Conservation (phyloP, 2,888 invertebrate genomes). For the Cheilosia grossa region DNA sequence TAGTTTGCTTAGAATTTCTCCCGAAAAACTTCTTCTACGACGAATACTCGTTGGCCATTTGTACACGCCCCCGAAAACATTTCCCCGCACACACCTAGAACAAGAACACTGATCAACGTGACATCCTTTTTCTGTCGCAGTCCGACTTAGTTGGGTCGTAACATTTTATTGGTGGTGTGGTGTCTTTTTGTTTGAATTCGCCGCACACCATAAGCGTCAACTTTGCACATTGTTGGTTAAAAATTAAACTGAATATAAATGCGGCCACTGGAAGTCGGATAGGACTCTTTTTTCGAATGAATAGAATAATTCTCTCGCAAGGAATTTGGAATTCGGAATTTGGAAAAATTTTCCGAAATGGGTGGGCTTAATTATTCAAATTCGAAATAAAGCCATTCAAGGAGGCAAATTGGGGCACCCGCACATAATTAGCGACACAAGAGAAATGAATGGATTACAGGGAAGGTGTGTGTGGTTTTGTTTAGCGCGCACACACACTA, state of each 20-base stretch:
- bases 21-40: conserved; percentile 9
- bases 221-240: conserved; percentile 15
- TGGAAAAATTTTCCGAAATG: neutral
- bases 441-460: conserved; percentile 44
- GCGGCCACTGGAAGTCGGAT: neutral
- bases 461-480: conserved; percentile 41
- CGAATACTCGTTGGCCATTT: conserved; percentile 1
- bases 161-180: conserved; percentile 23
- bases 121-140: neutral
- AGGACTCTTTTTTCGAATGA: neutral
- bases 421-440: conserved; percentile 15
- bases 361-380: conserved; percentile 56
- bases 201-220: conserved; percentile 6
- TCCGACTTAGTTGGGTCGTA: conserved; percentile 6
- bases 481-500: conserved; percentile 44
- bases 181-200: conserved; percentile 6
- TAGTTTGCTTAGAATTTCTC: neutral
- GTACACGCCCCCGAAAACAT: conserved; percentile 13
- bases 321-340: no score
- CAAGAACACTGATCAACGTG: neutral
- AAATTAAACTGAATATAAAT: conserved; percentile 30
- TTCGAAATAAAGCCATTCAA: conserved; percentile 47
- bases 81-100: conserved; percentile 3
- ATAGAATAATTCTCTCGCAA: no score
- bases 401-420: neutral